These are phyloP conservation scores for Psephotus haematonotus DNA, from an alignment of 2,113 vertebrate genomes.

Conservation along the genomic window DNA sequence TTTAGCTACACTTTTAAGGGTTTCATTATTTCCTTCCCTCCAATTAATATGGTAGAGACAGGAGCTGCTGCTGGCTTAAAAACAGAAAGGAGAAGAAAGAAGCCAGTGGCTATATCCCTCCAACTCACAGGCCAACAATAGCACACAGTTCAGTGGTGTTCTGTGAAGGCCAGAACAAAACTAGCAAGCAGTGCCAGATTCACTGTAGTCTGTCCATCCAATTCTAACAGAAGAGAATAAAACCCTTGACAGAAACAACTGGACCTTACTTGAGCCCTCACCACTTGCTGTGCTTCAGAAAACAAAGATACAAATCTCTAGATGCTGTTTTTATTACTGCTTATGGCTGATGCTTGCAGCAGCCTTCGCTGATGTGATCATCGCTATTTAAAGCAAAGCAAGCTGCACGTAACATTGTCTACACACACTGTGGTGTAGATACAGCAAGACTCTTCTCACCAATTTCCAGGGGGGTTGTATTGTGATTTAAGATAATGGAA, in stretches of 20 bases:
- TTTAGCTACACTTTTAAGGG: not conserved
- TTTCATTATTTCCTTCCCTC: conserved; percentile 30
- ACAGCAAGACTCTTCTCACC: not conserved
- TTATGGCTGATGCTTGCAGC: not conserved
- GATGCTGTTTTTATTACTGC: not conserved
- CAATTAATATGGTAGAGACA: not conserved
- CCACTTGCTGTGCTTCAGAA: not conserved
- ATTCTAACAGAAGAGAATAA: conserved; percentile 16
- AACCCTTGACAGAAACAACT: not conserved
- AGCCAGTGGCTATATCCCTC: not conserved
- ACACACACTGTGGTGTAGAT: not conserved
- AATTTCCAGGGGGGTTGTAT: not conserved
- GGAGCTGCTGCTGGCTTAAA: not conserved
- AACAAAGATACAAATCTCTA: not conserved
- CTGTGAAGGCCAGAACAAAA: not conserved
- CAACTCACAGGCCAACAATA: not conserved
- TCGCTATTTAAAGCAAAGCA: not conserved
- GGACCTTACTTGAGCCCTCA: not conserved
- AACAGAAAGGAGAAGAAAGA: not conserved
- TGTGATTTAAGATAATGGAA: not conserved
- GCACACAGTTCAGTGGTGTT: not conserved
- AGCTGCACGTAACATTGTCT: not conserved
- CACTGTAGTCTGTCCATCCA: not conserved
- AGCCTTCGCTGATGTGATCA: not conserved
- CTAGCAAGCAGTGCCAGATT: not conserved